Percentiles rank a stretch among this genome's conserved stretches.
Conservation (phyloP, 2,888 invertebrate species). For the Limnephilus lunatus region DNA sequence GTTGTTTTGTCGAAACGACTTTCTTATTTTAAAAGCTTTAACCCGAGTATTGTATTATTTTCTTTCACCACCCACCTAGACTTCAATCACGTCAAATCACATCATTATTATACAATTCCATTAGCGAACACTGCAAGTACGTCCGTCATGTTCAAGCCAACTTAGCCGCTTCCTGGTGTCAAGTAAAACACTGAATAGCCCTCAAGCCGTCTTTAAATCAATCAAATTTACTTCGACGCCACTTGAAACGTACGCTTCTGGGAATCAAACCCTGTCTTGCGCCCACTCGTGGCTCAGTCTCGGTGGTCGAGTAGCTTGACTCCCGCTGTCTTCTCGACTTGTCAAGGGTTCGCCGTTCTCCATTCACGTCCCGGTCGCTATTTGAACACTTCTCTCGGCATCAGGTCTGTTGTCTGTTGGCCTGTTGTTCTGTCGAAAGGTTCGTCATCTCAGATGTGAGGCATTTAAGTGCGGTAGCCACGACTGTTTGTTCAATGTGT, state of each 20-base stretch:
- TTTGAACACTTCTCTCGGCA: conserved; percentile 35
- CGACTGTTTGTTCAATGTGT: conserved; percentile 21
- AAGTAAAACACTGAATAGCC: conserved; percentile 1
- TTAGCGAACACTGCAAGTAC: not conserved
- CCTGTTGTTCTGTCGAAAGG: conserved; percentile 30
- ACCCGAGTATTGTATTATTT: not conserved
- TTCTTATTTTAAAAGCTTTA: not conserved
- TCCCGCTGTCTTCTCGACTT: conserved; percentile 26
- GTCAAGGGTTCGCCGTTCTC: conserved; percentile 41
- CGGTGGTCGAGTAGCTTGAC: not conserved
- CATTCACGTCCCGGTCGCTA: conserved; percentile 41
- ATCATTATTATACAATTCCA: not conserved
- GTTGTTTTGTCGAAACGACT: not conserved
- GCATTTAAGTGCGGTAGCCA: conserved; percentile 44
- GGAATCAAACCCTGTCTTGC: not conserved
- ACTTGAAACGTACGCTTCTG: conserved; percentile 19
- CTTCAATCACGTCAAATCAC: not conserved
- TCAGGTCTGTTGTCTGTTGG: conserved; percentile 22
- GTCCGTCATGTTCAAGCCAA: not conserved
- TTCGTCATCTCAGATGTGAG: not conserved
- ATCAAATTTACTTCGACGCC: conserved; percentile 7
- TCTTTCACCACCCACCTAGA: not conserved
- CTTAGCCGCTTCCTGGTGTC: not conserved
- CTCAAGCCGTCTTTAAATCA: conserved; percentile 8
- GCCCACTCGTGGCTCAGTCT: not conserved